Base-by-base conservation (phyloP, 2,113 vertebrate species). In the Melanerpes formicivorus region DNA sequence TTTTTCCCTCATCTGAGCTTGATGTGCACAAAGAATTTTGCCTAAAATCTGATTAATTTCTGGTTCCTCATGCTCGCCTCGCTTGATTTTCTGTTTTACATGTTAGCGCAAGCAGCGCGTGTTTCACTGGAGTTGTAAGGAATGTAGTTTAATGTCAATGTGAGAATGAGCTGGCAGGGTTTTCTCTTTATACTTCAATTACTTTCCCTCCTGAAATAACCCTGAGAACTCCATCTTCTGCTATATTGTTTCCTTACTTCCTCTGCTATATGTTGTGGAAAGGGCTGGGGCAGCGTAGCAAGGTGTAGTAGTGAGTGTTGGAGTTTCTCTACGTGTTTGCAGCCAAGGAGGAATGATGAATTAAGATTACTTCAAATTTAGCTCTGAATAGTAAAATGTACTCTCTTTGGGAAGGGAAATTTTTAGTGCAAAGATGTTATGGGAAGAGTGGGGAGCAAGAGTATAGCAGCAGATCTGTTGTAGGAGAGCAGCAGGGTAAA, bases 181-280 rank as follows among this genome's bases (percentile, higher is more conserved):
- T 93, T 91, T 93, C 90, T 93, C 87, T 93, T 90, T 89, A 42
- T 62, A 70, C 75, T 94, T 95, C 87, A 84, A 46, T 91, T 96
- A 69, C 52, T 91, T 90, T 87, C 58, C 84, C 65, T 93, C 91
- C 95, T 83, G 89, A 94, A 96, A 95, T 87, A 93, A 94, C 72
- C 79, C 76, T 58, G 73, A 95, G 87, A 95, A 58, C 37, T 83
- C 64, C 0, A 2, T 80, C 66, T 94, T 78, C 76, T 87, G 56
- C 50, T 87, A 1, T 42, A 70, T 52, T 91, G 52, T 93, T 79
- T 80, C 63, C 82, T 74, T 87, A 10, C 64, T 92, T 90, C 65
- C 48, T 60, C 62, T 83, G 74, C 84, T 80, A 0, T 54, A 18
- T 34, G 32, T 52, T 96, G 65, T 87, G 65, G 67, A 67, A 85